These are phyloP conservation scores for Thamnophis sirtalis DNA, from an alignment of 2,113 vertebrate species.

Conservation along the genomic window DNA sequence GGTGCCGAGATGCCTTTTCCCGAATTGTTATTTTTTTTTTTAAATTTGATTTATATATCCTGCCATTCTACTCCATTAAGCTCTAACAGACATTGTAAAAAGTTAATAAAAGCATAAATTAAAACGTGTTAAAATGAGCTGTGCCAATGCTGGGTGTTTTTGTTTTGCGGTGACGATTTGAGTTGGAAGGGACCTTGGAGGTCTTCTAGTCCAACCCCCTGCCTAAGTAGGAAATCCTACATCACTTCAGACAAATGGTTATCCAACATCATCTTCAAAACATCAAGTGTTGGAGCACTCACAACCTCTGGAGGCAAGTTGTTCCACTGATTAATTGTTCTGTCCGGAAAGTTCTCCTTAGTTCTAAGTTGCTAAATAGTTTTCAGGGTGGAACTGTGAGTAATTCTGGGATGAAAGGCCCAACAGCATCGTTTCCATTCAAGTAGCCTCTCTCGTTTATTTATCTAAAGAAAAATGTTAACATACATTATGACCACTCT, in stretches of 20 bases:
- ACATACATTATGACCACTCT: background rate
- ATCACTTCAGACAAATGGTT: no score
- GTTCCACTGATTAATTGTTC: no score
- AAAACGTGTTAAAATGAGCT: background rate
- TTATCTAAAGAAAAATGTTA: background rate
- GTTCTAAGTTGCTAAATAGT: no score
- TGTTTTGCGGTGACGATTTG: background rate
- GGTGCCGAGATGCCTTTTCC: background rate
- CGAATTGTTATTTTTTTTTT: background rate
- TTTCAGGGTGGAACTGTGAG: background rate
- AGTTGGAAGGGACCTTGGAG: no score
- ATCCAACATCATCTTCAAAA: no score
- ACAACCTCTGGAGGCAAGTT: no score
- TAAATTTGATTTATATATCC: background rate
- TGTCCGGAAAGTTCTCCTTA: no score
- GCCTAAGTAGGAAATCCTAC: no score
- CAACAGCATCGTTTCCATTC: background rate
- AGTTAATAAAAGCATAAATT: background rate
- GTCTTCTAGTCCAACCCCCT: no score
- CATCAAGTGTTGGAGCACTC: no score
- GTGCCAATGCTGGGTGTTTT: background rate
- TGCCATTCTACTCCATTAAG: background rate
- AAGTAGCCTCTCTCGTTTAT: background rate
- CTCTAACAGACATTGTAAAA: background rate
- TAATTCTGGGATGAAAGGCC: background rate